Evolutionary conservation across 2,113 vertebrate species (phyloP).

Genomic region (Himantopus leucocephalus): DNA sequence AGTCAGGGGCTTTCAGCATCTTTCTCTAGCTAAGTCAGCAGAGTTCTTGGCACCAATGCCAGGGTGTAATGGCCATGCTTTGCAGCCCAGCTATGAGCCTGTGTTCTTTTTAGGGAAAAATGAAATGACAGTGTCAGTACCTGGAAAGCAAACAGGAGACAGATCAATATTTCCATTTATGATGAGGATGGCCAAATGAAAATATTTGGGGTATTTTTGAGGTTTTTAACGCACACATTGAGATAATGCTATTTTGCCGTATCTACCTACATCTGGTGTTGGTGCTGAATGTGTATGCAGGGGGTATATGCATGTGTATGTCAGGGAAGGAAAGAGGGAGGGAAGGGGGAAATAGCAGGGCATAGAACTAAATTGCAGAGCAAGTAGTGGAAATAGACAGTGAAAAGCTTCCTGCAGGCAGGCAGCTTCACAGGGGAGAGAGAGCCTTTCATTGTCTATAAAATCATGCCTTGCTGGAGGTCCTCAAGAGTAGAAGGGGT

Average conservation of each 20-base stretch:
- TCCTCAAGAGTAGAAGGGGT: slow-evolving; percentile 47
- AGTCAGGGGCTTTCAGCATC: slow-evolving; percentile 59
- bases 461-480: slow-evolving; percentile 64
- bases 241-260: not conserved
- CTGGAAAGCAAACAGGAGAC: slow-evolving; percentile 48
- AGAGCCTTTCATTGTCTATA: slow-evolving; percentile 53
- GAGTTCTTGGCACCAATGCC: slow-evolving; percentile 46
- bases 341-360: slow-evolving; percentile 44
- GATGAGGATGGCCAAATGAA: not conserved
- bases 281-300: not conserved
- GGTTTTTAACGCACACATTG: not conserved
- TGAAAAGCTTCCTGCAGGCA: slow-evolving; percentile 55
- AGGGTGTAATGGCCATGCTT: slow-evolving; percentile 21
- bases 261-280: slow-evolving; percentile 2
- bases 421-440: slow-evolving; percentile 41
- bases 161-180: slow-evolving; percentile 25
- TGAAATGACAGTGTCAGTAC: slow-evolving; percentile 42
- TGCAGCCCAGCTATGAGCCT: slow-evolving; percentile 16
- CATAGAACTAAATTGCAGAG: slow-evolving; percentile 50
- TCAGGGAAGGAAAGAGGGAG: slow-evolving; percentile 13
- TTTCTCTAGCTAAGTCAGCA: slow-evolving; percentile 67
- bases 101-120: slow-evolving; percentile 47
- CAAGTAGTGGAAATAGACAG: slow-evolving; percentile 54
- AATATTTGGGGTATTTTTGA: not conserved
- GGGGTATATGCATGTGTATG: not conserved